Evolutionary conservation across 2,797 vertebrate species (phyloP), one percentile per base, ranked within the genome.

Genomic region (Cetoscarus ocellatus): DNA sequence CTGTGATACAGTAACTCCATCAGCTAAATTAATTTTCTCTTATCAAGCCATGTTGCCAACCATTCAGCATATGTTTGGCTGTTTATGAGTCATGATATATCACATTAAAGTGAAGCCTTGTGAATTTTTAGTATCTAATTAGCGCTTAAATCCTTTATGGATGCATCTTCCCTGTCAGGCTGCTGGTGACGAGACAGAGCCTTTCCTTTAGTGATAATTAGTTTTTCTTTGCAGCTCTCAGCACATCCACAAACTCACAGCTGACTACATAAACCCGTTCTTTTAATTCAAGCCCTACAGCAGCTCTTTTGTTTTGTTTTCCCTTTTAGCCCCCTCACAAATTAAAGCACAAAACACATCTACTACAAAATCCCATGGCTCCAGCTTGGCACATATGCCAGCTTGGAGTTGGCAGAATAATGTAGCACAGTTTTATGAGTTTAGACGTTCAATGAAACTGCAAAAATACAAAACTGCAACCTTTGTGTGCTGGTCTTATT

Each of bases 311-410:
- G 1, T 53, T 53, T 18, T 36, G 8, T 18, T 13, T 18, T 1
- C 17, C 3, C 40, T 35, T 12, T 15, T 67, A 47, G 58, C 13
- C 18, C 10, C 12, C 1, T 9, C 52, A 34, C 17, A 67, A 50
- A 56, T 47, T n/a, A 6, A 14, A 61, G 19, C 52, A 39, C 34
- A 67, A 50, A 61, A 47, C 15, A 6, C 18, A 61, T 18, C 57
- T 55, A 13, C 27, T 34, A 11, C 34, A 39, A 50, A 51, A 38
- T 15, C 9, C 4, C n/a, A 8, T 18, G 5, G 12, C 15, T 73
- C 55, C 44, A 18, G 42, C 15, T 18, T 3, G 11, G 27, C 27
- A 27, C 27, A 27, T 27, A 27, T 50, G 51, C 51, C 36, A 61
- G 55, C 27, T 27, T 50, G 12, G 11, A 11, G 11, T 44, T 44